Percentiles rank a stretch among this genome's conserved stretches.
phyloP scores from a whole-genome alignment of 1,140 invertebrate genomes.

The Drosophila bipectinata region DNA sequence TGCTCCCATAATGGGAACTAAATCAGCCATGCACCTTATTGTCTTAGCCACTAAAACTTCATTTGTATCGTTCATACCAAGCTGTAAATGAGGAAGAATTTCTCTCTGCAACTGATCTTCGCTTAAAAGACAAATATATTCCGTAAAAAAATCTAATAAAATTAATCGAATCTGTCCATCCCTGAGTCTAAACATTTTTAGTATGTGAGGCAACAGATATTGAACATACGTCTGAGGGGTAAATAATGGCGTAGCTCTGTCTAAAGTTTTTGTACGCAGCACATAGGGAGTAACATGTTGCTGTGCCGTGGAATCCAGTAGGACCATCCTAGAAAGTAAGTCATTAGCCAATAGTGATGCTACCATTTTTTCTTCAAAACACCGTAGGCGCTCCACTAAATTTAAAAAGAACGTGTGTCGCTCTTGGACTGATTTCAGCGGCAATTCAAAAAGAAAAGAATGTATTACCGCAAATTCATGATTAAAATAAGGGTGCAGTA shows the following conservation, averaged over 20 bases:
- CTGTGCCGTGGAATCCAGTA: conserved; percentile 91
- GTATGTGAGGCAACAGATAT: conserved; percentile 89
- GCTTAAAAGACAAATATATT: conserved; percentile 88
- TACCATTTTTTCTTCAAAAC: conserved; percentile 90
- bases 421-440: conserved; percentile 90
- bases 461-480: conserved; percentile 93
- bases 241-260: conserved; percentile 85
- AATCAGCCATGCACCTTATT: conserved; percentile 90
- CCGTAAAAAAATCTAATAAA: conserved; percentile 89
- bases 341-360: conserved; percentile 90
- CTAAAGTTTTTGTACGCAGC: conserved; percentile 88
- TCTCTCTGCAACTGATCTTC: conserved; percentile 88
- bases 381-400: conserved; percentile 87
- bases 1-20: conserved; percentile 92
- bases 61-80: conserved; percentile 93
- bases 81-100: conserved; percentile 90
- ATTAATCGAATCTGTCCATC: conserved; percentile 90
- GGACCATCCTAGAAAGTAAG: conserved; percentile 91
- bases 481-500: conserved; percentile 90
- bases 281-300: conserved; percentile 90
- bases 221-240: conserved; percentile 87
- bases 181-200: conserved; percentile 91
- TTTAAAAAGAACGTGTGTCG: conserved; percentile 90
- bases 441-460: conserved; percentile 91
- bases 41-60: conserved; percentile 92